phyloP scores from a whole-genome alignment of 1,140 invertebrate genomes.

The Nylanderia fulva region DNA sequence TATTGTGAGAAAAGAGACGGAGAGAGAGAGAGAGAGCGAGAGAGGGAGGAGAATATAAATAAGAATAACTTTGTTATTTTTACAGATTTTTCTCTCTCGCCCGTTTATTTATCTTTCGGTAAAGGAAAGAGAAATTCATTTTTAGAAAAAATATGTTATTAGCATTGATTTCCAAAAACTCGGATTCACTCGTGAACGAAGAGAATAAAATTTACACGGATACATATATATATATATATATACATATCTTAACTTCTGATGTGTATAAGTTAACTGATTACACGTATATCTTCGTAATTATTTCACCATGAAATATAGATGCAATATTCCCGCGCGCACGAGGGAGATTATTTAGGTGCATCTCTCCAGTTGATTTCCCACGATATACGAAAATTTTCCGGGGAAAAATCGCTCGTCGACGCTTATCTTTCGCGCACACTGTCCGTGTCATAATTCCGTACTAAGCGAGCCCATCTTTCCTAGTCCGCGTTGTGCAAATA shows the following conservation, averaged over 20 bases:
- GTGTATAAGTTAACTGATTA: neutral
- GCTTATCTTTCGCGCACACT: slow-evolving; percentile 10
- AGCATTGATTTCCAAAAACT: neutral
- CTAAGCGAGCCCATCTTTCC: slow-evolving; percentile 45
- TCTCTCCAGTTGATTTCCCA: slow-evolving; percentile 43
- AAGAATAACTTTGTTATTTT: slow-evolving; percentile 26
- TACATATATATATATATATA: too few relatives aligned
- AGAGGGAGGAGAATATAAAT: neutral
- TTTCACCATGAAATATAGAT: neutral
- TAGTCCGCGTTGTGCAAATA: slow-evolving; percentile 43
- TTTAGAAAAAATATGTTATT: neutral
- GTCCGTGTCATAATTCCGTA: slow-evolving; percentile 62
- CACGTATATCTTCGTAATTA: slow-evolving; percentile 16
- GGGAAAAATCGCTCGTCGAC: slow-evolving; percentile 36
- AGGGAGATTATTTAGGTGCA: neutral
- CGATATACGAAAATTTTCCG: slow-evolving; percentile 39
- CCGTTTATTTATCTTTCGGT: neutral
- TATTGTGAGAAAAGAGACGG: neutral
- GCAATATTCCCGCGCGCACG: neutral
- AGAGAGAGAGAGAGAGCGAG: too few relatives aligned
- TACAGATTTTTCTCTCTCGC: slow-evolving; percentile 1
- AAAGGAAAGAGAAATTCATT: neutral
- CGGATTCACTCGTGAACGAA: neutral
- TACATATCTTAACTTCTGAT: too few relatives aligned
- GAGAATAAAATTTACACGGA: neutral